Percentiles rank a stretch among this genome's conserved stretches.
Evolutionary conservation across 2,113 vertebrate genomes (phyloP).

Genomic region (Rhombomys opimus): DNA sequence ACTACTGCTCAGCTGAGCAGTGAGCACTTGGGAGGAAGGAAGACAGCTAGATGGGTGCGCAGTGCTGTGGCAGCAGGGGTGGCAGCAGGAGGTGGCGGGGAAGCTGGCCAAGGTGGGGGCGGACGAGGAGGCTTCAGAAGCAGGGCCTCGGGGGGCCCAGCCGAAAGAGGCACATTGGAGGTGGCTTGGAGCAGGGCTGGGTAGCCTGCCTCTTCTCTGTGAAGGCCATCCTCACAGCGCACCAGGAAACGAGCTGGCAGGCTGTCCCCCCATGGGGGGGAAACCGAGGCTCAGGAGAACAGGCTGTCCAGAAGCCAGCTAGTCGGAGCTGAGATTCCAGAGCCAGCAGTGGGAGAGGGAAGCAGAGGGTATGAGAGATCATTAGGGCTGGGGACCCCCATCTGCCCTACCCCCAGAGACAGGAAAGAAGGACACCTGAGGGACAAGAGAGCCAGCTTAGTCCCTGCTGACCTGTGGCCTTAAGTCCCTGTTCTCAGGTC

Average conservation of each 20-base stretch:
- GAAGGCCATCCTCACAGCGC: background rate
- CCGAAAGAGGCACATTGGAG: background rate
- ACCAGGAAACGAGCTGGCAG: background rate
- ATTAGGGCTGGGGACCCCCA: background rate
- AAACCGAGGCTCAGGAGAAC: background rate
- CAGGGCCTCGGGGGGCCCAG: background rate
- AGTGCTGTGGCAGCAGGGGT: background rate
- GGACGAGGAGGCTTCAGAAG: background rate
- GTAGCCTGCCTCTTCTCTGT: background rate
- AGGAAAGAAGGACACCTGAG: background rate
- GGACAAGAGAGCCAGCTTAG: background rate
- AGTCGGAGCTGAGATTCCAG: background rate
- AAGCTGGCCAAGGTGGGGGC: background rate
- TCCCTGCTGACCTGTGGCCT: background rate
- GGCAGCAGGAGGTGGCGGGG: background rate
- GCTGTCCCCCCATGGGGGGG: background rate
- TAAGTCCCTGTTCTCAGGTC: background rate
- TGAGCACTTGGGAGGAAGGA: background rate
- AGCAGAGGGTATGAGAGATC: background rate
- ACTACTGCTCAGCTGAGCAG: background rate
- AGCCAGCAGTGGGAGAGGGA: fast-evolving
- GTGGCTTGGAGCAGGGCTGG: background rate
- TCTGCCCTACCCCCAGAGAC: background rate
- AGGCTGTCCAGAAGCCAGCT: background rate
- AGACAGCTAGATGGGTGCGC: background rate